Conservation (phyloP, 2,888 invertebrate genomes). For the Blomia tropicalis region DNA sequence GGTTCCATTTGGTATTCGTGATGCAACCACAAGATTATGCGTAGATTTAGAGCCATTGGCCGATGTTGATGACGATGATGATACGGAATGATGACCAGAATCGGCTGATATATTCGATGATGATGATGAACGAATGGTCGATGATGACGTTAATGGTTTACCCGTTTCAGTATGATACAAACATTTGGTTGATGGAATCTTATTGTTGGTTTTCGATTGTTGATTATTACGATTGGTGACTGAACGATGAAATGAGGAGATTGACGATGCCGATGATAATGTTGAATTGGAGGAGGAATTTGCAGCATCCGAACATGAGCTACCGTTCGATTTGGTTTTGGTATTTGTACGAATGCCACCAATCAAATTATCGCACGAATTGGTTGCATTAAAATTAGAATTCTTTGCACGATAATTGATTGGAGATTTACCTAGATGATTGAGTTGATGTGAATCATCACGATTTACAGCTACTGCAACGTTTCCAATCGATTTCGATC, state of each 20-base stretch:
- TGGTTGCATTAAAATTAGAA: not conserved
- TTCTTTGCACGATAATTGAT: not conserved
- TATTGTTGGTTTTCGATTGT: not conserved
- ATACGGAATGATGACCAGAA: not conserved
- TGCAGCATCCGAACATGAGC: not conserved
- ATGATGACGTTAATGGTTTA: not conserved
- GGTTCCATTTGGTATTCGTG: not conserved
- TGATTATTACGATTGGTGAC: not conserved
- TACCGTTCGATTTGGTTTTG: not conserved
- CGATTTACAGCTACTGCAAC: not conserved
- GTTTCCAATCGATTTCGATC: conserved; percentile 4
- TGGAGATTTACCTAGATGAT: not conserved
- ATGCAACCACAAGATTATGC: not conserved
- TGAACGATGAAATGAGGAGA: not conserved
- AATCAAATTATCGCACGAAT: not conserved
- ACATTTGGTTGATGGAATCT: not conserved
- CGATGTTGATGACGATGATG: not conserved
- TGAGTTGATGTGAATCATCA: not conserved
- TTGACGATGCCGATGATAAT: not conserved
- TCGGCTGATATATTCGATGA: not conserved
- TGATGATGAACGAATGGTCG: not conserved
- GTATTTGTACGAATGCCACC: too few species aligned
- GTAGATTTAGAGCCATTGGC: not conserved
- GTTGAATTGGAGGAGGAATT: not conserved
- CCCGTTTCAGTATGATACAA: too few species aligned